Evolutionary conservation across 2,797 vertebrate genomes (phyloP), one percentile per base, ranked within the genome.

Genomic region (Craterocephalus amniculus): DNA sequence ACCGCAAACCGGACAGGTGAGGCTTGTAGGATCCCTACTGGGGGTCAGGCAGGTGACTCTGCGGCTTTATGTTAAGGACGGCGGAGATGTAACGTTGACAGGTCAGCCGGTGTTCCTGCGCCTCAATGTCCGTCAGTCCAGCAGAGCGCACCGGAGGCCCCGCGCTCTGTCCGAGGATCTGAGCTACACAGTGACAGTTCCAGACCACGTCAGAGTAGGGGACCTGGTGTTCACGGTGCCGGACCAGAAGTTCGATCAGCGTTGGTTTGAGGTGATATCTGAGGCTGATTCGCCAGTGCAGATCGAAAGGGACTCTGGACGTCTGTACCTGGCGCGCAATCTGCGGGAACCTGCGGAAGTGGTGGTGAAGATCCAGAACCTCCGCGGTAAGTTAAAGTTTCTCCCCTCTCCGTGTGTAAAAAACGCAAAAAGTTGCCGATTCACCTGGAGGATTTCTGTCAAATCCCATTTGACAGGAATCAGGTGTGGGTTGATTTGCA

Each of bases 201-300:
- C 95, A 1, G 90, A 89, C 24, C 91, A 92, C 31, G 90, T 89
- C 10, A 67, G 89, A 26, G 86, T 92, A 52, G 95, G 96, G 5
- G 96, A 96, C 72, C 72, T 95, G 72, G 88, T 96, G 22, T 96
- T 96, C 90, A 96, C 94, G 7, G 89, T 97, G 4, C 96, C 96
- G 22, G 94, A 93, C 73, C 87, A 87, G 67, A 91, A 81, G 70
- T 96, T 94, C 63, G 83, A 86, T 63, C 92, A 91, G 65, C 91
- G 89, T 2, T 92, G 95, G 93, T 96, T 96, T 82, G 94, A 96
- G 85, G 70, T 96, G 86, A 81, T 90, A 0, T 86, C 94, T 1
- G 91, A 92, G 45, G 77, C 79, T 0, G 58, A 85, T 10, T 76
- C 93, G 0, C 91, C 94, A 40, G 92, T 96, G 3, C 92, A 86